Conservation (phyloP, 2,797 vertebrate species). For the Gymnoscopelus braueri region DNA sequence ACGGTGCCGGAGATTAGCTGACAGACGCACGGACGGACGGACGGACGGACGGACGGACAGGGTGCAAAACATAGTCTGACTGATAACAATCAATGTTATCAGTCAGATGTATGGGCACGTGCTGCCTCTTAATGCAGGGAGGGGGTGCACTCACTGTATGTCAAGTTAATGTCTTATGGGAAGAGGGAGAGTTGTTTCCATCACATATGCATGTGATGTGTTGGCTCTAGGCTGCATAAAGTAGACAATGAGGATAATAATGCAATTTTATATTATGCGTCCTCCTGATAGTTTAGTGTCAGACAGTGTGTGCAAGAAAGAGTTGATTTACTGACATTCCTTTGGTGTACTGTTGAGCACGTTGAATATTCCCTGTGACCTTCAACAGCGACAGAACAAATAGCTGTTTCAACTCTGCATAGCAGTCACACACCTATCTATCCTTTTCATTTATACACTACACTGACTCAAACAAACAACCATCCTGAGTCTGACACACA, state of each 20-base stretch:
- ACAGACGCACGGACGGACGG: too few relatives aligned
- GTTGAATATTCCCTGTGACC: constrained; percentile 59
- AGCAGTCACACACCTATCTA: too few relatives aligned
- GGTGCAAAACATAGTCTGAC: too few relatives aligned
- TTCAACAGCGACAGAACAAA: constrained; percentile 47
- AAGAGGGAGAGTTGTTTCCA: constrained; percentile 21
- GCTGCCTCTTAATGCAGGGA: constrained; percentile 49
- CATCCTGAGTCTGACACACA: too few relatives aligned
- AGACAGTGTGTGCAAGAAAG: neutral
- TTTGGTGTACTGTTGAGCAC: constrained; percentile 26
- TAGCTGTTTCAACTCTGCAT: too few relatives aligned
- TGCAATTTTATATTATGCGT: neutral
- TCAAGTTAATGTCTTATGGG: constrained; percentile 54
- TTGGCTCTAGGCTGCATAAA: neutral
- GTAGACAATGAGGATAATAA: neutral
- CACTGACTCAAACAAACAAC: too few relatives aligned
- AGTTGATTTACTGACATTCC: constrained; percentile 21
- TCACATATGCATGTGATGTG: neutral
- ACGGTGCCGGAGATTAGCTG: too few relatives aligned
- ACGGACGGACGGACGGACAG: too few relatives aligned
- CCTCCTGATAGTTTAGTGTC: neutral
- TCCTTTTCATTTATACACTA: too few relatives aligned
- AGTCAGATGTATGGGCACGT: constrained; percentile 79
- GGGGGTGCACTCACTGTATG: too few relatives aligned
- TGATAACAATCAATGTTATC: constrained; percentile 32